Percentiles rank a stretch among this genome's conserved stretches.
phyloP scores from a whole-genome alignment of 2,888 invertebrate species.

The Habrosyne pyritoides region DNA sequence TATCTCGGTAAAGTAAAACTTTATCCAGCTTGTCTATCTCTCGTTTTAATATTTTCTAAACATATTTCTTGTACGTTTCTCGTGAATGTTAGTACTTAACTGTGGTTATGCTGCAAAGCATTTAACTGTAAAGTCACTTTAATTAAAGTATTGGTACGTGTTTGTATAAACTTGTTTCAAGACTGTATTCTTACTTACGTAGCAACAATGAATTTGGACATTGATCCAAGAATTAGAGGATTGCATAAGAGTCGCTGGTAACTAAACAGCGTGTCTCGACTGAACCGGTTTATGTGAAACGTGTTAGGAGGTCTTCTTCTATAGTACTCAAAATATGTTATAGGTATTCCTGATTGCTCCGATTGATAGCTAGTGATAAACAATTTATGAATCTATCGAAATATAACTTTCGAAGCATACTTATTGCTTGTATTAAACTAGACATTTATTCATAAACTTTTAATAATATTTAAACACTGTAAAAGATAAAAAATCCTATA shows the following conservation, averaged over 20 bases:
- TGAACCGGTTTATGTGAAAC: conserved; percentile 79
- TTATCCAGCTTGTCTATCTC: neutral
- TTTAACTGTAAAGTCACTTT: neutral
- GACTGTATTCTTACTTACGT: neutral
- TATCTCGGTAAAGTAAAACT: conserved; percentile 4
- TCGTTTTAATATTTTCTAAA: conserved; percentile 3
- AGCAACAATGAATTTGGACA: conserved; percentile 26
- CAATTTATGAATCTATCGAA: no score
- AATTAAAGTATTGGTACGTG: no score
- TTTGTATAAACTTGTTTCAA: neutral
- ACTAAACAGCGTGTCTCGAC: conserved; percentile 57
- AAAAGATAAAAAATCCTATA: no score
- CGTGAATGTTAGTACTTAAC: neutral
- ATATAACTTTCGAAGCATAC: no score
- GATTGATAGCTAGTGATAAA: neutral
- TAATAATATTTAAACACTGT: no score
- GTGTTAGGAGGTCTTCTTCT: conserved; percentile 77
- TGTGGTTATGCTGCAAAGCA: neutral
- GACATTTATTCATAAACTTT: no score
- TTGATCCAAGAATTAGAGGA: conserved; percentile 62
- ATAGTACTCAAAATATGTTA: conserved; percentile 41
- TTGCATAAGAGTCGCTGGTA: conserved; percentile 70
- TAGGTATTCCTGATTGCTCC: neutral
- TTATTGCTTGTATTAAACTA: no score
- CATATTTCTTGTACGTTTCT: neutral